Percentiles rank a stretch among this genome's conserved stretches.
Evolutionary conservation across 2,113 vertebrate genomes (phyloP).

Genomic region (Cichladusa arquata): DNA sequence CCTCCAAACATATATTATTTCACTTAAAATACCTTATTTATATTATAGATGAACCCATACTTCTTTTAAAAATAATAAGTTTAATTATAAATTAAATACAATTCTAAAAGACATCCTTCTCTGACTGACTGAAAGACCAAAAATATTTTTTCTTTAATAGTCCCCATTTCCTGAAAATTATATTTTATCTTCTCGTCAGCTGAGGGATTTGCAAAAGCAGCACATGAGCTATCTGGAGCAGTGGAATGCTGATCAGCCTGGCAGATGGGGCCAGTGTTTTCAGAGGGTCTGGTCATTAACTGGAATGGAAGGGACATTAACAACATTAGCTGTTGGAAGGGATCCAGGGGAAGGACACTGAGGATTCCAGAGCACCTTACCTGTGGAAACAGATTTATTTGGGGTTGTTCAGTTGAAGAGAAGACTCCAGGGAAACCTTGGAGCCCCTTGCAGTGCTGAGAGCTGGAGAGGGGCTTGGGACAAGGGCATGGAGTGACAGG

Average conservation of each 20-base stretch:
- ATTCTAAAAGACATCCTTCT: background rate
- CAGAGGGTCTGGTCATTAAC: background rate
- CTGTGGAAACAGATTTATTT: too few relatives aligned
- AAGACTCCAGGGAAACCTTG: background rate
- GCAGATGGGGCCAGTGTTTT: background rate
- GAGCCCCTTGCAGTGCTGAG: background rate
- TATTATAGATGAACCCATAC: background rate
- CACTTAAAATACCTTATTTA: background rate
- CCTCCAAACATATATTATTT: background rate
- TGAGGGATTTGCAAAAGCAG: background rate
- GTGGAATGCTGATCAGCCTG: background rate
- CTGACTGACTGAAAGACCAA: background rate
- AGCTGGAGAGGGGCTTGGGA: background rate
- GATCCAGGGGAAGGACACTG: background rate
- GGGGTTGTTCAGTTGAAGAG: background rate
- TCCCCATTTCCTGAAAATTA: background rate
- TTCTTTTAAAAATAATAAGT: background rate
- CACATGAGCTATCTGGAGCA: background rate
- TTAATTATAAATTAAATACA: background rate
- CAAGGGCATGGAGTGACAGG: background rate
- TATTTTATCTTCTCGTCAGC: background rate
- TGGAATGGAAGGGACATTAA: background rate
- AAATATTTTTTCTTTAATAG: background rate
- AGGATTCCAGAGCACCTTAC: background rate
- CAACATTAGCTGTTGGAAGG: background rate